Evolutionary conservation across 2,113 vertebrate genomes (phyloP).

Genomic region (Platanista minor): DNA sequence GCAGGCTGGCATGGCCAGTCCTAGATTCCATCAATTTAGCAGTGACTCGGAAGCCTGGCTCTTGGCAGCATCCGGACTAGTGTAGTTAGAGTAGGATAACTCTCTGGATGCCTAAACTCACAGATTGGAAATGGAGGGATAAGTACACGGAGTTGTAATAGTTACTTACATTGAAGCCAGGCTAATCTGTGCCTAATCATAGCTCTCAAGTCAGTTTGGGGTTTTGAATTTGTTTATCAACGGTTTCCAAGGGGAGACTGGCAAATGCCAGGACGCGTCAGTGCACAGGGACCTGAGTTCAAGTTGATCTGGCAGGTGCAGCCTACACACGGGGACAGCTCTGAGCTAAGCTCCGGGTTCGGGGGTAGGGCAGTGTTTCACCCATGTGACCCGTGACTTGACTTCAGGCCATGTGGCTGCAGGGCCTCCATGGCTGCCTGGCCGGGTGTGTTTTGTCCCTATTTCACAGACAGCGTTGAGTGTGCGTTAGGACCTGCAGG

Average conservation of each 20-base stretch:
- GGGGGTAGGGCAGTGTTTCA: background rate
- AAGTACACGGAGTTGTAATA: background rate
- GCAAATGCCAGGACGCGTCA: background rate
- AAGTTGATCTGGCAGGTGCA: background rate
- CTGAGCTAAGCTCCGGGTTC: background rate
- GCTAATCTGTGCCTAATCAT: background rate
- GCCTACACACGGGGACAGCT: background rate
- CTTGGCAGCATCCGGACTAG: background rate
- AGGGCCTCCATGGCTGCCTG: background rate
- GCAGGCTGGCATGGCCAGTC: slow-evolving; percentile 21
- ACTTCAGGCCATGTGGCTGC: background rate
- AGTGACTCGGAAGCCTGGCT: background rate
- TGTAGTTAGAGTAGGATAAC: background rate
- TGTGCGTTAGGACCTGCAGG: background rate
- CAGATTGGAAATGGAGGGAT: background rate
- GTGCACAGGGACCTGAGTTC: background rate
- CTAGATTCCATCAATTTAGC: background rate
- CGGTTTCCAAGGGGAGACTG: background rate
- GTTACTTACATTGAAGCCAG: background rate
- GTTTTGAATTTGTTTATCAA: slow-evolving; percentile 8
- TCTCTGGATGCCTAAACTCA: background rate
- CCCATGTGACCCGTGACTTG: background rate
- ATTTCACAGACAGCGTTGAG: slow-evolving; percentile 31
- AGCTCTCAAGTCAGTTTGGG: background rate
- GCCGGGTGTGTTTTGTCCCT: background rate